These are phyloP conservation scores for Meteorus sp. DNA, from an alignment of 1,140 invertebrate species.

Conservation along the genomic window DNA sequence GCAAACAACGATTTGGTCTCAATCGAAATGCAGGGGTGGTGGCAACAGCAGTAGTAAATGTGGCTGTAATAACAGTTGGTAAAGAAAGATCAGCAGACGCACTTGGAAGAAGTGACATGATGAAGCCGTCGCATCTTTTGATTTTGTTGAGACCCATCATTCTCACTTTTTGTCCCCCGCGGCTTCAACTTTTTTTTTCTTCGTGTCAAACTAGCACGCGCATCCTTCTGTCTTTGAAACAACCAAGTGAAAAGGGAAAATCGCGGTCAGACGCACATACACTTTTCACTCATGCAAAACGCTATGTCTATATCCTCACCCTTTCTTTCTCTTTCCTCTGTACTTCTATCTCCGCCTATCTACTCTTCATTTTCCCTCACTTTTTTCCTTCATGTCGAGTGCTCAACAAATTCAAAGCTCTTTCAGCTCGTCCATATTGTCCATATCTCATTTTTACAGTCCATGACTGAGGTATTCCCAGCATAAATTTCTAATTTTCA, in stretches of 20 bases:
- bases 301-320: not conserved
- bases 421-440: conserved; percentile 12
- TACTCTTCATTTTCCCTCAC: not conserved
- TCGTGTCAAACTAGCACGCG: not conserved
- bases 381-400: conserved; percentile 20
- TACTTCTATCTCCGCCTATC: not conserved
- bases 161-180: conserved; percentile 12
- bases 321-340: not conserved
- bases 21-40: too few relatives aligned
- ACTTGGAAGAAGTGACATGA: conserved; percentile 19
- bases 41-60: not conserved
- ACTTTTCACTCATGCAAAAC: conserved; percentile 3
- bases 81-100: conserved; percentile 16
- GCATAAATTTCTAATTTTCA: too few relatives aligned
- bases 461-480: too few relatives aligned
- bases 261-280: conserved; percentile 8
- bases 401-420: conserved; percentile 19
- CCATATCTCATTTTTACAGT: conserved; percentile 5
- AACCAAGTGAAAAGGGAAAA: conserved; percentile 11
- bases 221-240: conserved; percentile 6
- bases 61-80: not conserved
- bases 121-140: conserved; percentile 9
- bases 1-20: too few relatives aligned
- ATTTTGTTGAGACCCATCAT: conserved; percentile 13
- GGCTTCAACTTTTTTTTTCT: conserved; percentile 12